Evolutionary conservation across 2,888 invertebrate genomes (phyloP), one percentile per base, ranked within the genome.

Genomic region (Scaptomyza parva): DNA sequence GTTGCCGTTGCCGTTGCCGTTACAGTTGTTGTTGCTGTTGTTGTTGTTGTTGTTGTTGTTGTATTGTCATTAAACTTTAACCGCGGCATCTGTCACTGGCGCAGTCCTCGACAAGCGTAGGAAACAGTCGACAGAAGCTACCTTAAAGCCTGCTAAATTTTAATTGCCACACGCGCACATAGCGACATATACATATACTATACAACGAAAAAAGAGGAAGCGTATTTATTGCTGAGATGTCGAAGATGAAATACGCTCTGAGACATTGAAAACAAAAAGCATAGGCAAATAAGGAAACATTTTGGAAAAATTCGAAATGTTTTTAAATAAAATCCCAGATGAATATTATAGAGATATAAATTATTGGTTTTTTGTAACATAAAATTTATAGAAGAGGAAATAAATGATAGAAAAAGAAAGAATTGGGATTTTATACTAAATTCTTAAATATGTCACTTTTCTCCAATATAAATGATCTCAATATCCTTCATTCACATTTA

Each of bases 51-150:
- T 43, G 62, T 20, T 53, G 41, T 18, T 48, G 69, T 51, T 69
- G 76, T 62, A 67, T 78, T 77, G 82, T 67, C 79, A 79, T 85
- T 82, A 85, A 85, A 82, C 71, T 82, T 85, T 85, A 79, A 82
- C 85, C 81, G 69, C 76, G 65, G 82, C 85, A 81, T 81, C 85
- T 81, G 85, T 84, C 81, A 84, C 81, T 43, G 75, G 47, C 40
- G 40, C 53, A 55, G 48, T 48, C 9, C 59, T 24, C 54, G 52
- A 33, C 48, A 35, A 20, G 54, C 30, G 14, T 9, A 48, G 70
- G 35, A 48, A 55, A 44, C 57, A 58, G 70, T 50, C 62, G 53
- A 60, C 45, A 44, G 67, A 48, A 50, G 58, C 51, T 67, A 62
- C 57, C 63, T 81, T 81, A 81, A 81, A 84, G 81, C 76, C 73